Conservation (phyloP, 2,113 vertebrate species). For the Lynx canadensis region DNA sequence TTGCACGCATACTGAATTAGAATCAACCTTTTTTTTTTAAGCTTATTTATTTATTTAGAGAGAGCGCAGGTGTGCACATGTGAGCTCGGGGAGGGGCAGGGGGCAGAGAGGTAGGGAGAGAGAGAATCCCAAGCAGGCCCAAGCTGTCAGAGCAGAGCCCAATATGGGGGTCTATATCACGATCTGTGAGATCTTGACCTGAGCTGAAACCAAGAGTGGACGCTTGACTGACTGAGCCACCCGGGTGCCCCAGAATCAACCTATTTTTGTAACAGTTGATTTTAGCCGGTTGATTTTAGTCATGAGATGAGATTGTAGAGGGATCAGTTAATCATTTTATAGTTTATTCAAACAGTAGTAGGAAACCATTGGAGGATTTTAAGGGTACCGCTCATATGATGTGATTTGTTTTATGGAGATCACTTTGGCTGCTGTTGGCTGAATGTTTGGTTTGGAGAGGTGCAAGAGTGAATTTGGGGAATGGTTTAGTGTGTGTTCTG, state of each 20-base stretch:
- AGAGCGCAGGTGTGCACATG: no score
- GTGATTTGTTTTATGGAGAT: neutral
- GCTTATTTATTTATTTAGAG: no score
- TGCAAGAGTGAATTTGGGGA: neutral
- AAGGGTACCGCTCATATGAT: neutral
- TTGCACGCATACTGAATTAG: neutral
- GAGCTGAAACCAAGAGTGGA: no score
- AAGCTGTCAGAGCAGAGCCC: no score
- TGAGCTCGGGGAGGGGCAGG: no score
- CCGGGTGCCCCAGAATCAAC: neutral
- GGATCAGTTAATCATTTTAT: neutral
- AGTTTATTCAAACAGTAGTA: neutral
- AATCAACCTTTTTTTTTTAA: neutral
- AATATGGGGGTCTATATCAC: accelerated
- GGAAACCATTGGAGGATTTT: neutral
- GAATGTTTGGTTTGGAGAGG: neutral
- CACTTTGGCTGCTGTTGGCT: neutral
- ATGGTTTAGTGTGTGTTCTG: neutral
- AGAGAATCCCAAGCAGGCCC: no score
- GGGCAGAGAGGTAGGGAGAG: no score
- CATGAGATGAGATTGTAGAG: neutral
- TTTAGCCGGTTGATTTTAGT: neutral
- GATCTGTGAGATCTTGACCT: no score
- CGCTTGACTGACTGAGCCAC: no score
- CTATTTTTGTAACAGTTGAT: neutral